phyloP scores from a whole-genome alignment of 2,888 invertebrate species.

The Lithodes maja region DNA sequence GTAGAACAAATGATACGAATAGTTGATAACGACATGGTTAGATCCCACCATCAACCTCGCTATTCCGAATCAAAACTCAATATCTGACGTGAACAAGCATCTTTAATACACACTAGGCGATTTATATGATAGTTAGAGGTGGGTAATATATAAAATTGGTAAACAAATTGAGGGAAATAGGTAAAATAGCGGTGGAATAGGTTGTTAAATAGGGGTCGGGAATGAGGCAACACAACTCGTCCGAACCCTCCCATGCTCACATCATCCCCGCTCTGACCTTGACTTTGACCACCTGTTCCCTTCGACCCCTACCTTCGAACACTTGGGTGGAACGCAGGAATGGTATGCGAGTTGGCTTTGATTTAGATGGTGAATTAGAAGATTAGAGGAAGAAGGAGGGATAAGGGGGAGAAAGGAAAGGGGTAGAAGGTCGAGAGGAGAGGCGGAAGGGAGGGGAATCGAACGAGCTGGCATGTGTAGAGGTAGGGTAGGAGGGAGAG shows the following conservation, averaged over 20 bases:
- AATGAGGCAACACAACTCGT: conserved; percentile 1
- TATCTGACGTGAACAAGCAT: no score
- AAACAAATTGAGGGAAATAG: background rate
- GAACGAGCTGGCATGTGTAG: background rate
- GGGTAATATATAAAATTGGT: background rate
- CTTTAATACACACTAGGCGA: no score
- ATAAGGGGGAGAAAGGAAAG: background rate
- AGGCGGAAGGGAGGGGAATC: background rate
- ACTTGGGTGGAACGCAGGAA: background rate
- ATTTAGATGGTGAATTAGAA: background rate
- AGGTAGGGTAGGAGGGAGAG: background rate
- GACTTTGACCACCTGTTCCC: background rate
- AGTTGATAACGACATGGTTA: background rate
- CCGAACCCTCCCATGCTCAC: background rate
- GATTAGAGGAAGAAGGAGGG: background rate
- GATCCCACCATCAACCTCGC: background rate
- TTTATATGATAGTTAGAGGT: no score
- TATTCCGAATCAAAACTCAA: background rate
- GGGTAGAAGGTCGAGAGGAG: background rate
- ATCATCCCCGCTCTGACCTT: background rate
- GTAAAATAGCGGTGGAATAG: background rate
- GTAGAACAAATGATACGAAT: no score
- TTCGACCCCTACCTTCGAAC: background rate
- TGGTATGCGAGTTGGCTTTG: background rate
- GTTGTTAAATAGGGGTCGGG: background rate